Evolutionary conservation across 2,888 invertebrate species (phyloP).

Genomic region (Oscheius sp.): DNA sequence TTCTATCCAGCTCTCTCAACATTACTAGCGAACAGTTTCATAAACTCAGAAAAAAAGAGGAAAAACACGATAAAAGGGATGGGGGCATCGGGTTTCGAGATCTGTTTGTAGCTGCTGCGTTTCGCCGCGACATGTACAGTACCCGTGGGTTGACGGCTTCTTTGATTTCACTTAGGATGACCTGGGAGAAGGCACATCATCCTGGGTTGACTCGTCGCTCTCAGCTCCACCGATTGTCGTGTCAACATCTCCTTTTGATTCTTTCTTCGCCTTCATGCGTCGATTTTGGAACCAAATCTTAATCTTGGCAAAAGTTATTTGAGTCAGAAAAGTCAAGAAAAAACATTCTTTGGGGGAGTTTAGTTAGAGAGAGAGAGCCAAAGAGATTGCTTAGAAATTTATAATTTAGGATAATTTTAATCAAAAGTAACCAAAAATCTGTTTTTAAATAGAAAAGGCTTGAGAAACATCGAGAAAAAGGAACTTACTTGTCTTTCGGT

Average conservation of each 20-base stretch:
- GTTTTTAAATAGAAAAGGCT: background rate
- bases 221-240: constrained; percentile 40
- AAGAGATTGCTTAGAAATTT: too few species aligned
- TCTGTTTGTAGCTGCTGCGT: constrained; percentile 23
- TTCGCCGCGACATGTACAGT: constrained; percentile 22
- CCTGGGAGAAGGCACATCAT: constrained; percentile 31
- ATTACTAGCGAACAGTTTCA: background rate
- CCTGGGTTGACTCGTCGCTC: constrained; percentile 55
- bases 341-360: background rate
- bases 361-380: too few species aligned
- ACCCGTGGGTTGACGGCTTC: constrained; percentile 2
- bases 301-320: constrained; percentile 55
- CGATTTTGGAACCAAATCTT: constrained; percentile 70
- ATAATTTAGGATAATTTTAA: too few species aligned
- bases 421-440: too few species aligned
- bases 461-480: background rate
- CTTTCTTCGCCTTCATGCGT: constrained; percentile 69
- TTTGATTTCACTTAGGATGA: background rate
- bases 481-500: constrained; percentile 64
- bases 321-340: background rate
- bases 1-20: too few species aligned
- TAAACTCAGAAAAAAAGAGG: background rate
- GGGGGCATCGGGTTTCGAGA: constrained; percentile 28
- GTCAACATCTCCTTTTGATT: constrained; percentile 59
- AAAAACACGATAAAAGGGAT: background rate